Evolutionary conservation across 2,888 invertebrate genomes (phyloP), one percentile per base, ranked within the genome.

Genomic region (Epinotia nisella): DNA sequence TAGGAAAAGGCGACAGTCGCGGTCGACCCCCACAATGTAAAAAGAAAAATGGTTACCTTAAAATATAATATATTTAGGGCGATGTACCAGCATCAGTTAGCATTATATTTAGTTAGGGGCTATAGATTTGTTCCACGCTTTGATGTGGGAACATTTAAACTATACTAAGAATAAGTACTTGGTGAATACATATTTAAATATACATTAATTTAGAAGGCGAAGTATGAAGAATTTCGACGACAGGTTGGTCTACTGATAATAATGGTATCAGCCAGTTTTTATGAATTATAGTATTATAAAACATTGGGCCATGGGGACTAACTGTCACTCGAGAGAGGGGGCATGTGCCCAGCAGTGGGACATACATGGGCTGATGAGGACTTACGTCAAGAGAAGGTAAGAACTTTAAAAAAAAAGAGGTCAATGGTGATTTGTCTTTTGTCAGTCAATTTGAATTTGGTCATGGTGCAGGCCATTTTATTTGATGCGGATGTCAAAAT

Each of bases 11-110:
- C 59, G 75, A 75, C 74, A 75, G 76, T 69, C 65, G 67, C 72
- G 70, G 21, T 74, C 75, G 75, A 76, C 78, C 76, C 75, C 77
- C 69, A 35, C 29, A 74, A 65, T 76, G 72, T 74, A n/a, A 66
- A 74, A 74, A 45, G 35, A 71, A 70, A 66, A 71, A 55, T 70
- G 70, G 65, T 66, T 29, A 70, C 24, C 70, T 70, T 74, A 66
- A 71, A 24, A 41, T 41, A 56, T 49, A 60, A 24, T 62, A 70
- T 56, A 74, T 65, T 74, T 67, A 70, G 13, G 65, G 74, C 77
- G 82, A 82, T 78, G 82, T 78, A 78, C 82, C 82, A 78, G 82
- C 82, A 80, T 82, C 82, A 51, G 45, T 61, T 72, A 67, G 61
- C 49, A 45, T 67, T 68, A 61, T 49, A 56, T 61, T 62, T 62